Base-by-base conservation (phyloP, 2,113 vertebrate genomes). In the Stegastes partitus region DNA sequence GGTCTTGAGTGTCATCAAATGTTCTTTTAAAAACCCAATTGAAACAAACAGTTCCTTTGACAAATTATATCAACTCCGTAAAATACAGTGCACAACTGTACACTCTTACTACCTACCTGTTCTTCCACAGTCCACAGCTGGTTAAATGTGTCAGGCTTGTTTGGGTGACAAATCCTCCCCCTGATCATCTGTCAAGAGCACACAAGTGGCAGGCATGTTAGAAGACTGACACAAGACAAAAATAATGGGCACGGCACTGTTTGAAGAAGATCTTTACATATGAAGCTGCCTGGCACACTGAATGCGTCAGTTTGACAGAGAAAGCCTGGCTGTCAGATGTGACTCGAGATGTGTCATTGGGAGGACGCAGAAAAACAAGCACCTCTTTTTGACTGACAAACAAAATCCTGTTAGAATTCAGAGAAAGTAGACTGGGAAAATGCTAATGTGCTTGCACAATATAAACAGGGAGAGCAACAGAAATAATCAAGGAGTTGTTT, bases 61-160 rank as follows among this genome's bases (percentile, higher is more conserved):
- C 22, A 7, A 66, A 53, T 34, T 2, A 25, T 11, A 1, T n/a
- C 5, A 26, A 2, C 16, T 25, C 47, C 26, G 22, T 18, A 1
- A 64, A 63, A 68, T 26, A 6, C 0, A 37, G 9, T 18, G 34
- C 26, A 37, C 22, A 26, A 26, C 23, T 19, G 21, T 11, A 2
- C 18, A 70, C 1, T 31, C 7, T 12, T n/a, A 3, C 8, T 21
- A 55, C 85, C 55, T 94, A 99, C 98, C 97, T 99, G 98, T 72
- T 99, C 98, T 87, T 99, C 98, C 78, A 98, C 94, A 68, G 96
- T 98, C 98, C 98, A 99, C 82, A 99, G 93, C 86, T 99, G 98
- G 93, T 99, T 99, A 90, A 99, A 99, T 11, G 98, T 98, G 93
- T 99, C 97, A 5, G 97, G 95, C 94, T 99, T 99, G 94, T 94